These are phyloP conservation scores for Galagoides demidoff DNA, from an alignment of 2,797 vertebrate species.

Conservation along the genomic window DNA sequence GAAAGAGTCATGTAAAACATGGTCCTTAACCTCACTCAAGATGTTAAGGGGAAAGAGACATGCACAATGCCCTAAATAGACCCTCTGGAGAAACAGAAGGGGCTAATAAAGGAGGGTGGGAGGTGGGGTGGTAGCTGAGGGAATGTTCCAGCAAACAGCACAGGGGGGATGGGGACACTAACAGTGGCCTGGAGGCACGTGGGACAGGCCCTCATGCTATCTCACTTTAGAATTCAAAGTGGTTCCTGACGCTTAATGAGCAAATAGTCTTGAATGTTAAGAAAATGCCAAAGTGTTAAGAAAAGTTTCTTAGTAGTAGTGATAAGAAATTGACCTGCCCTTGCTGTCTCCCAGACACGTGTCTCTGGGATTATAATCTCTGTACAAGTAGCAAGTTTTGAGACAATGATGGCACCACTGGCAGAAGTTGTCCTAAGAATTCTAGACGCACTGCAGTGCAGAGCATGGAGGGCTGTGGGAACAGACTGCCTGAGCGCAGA, in stretches of 20 bases:
- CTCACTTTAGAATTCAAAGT: neutral
- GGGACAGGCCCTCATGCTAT: neutral
- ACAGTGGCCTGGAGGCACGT: neutral
- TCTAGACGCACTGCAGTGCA: neutral
- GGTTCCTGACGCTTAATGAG: neutral
- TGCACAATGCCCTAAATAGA: neutral
- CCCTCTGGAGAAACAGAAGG: rapidly evolving
- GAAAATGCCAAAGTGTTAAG: neutral
- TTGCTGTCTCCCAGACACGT: neutral
- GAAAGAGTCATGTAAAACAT: neutral
- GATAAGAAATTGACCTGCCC: neutral
- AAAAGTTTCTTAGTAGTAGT: neutral
- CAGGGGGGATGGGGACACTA: neutral
- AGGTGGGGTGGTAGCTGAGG: neutral
- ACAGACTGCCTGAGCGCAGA: neutral
- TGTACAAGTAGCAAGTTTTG: neutral
- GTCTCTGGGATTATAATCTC: neutral
- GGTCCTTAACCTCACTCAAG: neutral
- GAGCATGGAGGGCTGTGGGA: neutral
- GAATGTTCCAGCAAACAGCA: neutral
- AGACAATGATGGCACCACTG: neutral
- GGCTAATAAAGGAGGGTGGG: rapidly evolving
- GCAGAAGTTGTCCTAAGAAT: neutral
- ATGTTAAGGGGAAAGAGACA: neutral
- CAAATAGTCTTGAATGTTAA: neutral